Evolutionary conservation across 2,797 vertebrate genomes (phyloP).

Genomic region (Anableps anableps): DNA sequence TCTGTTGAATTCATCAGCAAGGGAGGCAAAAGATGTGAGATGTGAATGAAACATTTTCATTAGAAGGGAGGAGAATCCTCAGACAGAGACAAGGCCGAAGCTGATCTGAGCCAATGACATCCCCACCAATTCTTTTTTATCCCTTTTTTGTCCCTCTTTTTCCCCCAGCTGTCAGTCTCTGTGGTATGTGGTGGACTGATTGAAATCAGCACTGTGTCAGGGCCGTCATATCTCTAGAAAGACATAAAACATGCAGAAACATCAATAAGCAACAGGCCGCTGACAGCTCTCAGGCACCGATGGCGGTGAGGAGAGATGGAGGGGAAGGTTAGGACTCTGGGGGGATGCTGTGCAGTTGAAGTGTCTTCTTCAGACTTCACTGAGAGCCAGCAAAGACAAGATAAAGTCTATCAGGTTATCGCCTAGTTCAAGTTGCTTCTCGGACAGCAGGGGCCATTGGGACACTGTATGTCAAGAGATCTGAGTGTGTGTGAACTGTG

Average conservation of each 20-base stretch:
- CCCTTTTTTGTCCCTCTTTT: constrained; percentile 67
- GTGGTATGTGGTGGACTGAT: constrained; percentile 90
- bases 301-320: constrained; percentile 89
- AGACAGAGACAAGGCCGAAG: constrained; percentile 75
- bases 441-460: constrained; percentile 86
- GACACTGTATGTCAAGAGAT: constrained; percentile 80
- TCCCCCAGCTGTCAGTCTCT: constrained; percentile 80
- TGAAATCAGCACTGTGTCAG: constrained; percentile 98
- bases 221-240: constrained; percentile 93
- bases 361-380: constrained; percentile 94
- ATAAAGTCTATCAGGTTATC: constrained; percentile 99
- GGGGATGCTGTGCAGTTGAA: constrained; percentile 90
- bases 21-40: constrained; percentile 85
- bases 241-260: constrained; percentile 99
- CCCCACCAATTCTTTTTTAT: constrained; percentile 70
- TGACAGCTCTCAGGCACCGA: constrained; percentile 94
- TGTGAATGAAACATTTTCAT: constrained; percentile 95
- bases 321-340: constrained; percentile 97
- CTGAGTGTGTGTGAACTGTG: constrained; percentile 31
- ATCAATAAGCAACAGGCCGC: constrained; percentile 99
- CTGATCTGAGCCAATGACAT: constrained; percentile 84
- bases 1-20: constrained; percentile 87
- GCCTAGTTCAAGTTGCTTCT: constrained; percentile 90
- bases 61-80: constrained; percentile 82
- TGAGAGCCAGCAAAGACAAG: constrained; percentile 92